A percentile compares a stretch with the other conserved stretches of the same genome.
phyloP scores from a whole-genome alignment of 2,113 vertebrate species.

The Anas platyrhynchos region DNA sequence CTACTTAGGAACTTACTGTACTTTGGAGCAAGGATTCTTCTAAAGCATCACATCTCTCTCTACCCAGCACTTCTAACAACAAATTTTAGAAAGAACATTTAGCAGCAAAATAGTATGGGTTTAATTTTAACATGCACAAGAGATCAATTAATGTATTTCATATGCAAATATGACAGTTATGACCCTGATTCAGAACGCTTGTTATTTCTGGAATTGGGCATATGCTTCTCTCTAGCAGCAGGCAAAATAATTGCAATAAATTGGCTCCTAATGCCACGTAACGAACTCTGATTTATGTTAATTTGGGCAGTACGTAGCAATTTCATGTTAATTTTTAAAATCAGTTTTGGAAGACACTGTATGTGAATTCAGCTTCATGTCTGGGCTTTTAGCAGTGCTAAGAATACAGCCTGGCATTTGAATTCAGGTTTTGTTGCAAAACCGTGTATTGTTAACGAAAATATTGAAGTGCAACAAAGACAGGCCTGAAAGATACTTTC shows the following conservation, averaged over 20 bases:
- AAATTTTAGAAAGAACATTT: conserved; percentile 19
- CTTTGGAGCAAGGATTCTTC: background rate
- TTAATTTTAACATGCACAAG: conserved; percentile 66
- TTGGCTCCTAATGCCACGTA: conserved; percentile 66
- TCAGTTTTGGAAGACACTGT: conserved; percentile 41
- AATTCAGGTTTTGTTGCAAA: background rate
- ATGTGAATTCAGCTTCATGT: conserved; percentile 21
- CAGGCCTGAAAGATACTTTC: background rate
- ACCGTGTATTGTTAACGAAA: background rate
- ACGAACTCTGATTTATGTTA: conserved; percentile 75
- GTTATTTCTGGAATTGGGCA: conserved; percentile 74
- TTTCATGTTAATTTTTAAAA: conserved; percentile 65
- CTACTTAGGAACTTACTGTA: background rate
- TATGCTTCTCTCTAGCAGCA: conserved; percentile 67
- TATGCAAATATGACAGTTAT: conserved; percentile 67
- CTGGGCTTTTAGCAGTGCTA: conserved; percentile 28
- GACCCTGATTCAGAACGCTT: conserved; percentile 69
- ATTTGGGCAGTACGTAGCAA: conserved; percentile 69
- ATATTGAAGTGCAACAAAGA: background rate
- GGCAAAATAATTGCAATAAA: conserved; percentile 73
- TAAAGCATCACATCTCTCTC: background rate
- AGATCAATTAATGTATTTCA: conserved; percentile 69
- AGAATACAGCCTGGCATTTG: background rate
- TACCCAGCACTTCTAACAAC: background rate
- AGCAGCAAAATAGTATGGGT: background rate